Conservation (phyloP, 2,888 invertebrate species). For the Tipula vernalis region DNA sequence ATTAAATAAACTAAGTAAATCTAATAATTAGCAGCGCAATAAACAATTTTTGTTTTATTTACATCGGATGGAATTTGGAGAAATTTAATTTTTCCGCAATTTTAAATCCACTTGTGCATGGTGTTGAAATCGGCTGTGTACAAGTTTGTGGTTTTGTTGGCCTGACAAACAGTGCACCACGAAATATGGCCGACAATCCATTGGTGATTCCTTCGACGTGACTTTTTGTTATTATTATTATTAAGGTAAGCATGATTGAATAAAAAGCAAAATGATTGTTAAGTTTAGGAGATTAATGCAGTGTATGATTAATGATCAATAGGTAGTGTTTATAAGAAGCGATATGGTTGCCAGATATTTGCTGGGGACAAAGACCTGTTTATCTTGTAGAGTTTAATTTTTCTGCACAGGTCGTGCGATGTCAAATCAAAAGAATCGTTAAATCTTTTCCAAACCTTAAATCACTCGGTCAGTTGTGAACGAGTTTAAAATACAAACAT, state of each 20-base stretch:
- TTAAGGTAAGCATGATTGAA: background rate
- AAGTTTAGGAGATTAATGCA: no score
- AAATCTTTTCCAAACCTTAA: no score
- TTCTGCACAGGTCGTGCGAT: no score
- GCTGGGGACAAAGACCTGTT: no score
- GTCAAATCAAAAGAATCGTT: no score
- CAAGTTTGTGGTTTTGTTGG: background rate
- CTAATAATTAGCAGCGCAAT: background rate
- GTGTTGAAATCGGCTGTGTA: background rate
- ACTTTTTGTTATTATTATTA: conserved; percentile 13
- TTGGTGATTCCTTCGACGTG: conserved; percentile 21
- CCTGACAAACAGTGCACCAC: conserved; percentile 17
- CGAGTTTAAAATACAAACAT: no score
- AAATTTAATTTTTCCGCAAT: conserved; percentile 18
- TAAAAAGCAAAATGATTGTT: background rate
- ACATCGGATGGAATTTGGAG: conserved; percentile 21
- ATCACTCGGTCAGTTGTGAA: no score
- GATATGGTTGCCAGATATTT: no score
- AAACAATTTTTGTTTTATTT: background rate
- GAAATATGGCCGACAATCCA: conserved; percentile 20
- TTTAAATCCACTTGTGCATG: background rate
- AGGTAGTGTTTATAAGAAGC: no score
- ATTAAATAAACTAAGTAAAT: background rate
- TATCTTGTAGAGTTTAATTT: no score
- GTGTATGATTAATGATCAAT: no score